These are phyloP conservation scores for Lepidotrigona ventralis DNA, from an alignment of 1,140 invertebrate species.

Conservation along the genomic window DNA sequence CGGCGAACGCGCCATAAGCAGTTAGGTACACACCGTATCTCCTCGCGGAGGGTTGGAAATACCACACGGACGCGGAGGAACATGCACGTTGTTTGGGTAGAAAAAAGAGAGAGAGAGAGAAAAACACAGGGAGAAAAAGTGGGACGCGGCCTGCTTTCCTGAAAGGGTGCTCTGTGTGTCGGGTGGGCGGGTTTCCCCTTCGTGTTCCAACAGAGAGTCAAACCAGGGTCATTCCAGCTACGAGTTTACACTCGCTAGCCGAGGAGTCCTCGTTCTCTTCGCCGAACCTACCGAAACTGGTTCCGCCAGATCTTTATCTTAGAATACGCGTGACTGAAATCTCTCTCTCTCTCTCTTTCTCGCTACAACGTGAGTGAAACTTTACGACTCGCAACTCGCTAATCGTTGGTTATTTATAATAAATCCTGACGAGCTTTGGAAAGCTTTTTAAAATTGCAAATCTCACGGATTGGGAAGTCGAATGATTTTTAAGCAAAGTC, in stretches of 20 bases:
- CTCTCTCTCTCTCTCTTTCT: neutral
- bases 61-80: neutral
- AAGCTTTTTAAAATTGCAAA: too few species aligned
- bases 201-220: conserved; percentile 29
- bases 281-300: neutral
- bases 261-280: neutral
- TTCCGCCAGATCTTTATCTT: neutral
- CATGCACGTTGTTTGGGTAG: conserved; percentile 4
- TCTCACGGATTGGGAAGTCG: too few species aligned
- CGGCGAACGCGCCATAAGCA: neutral
- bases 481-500: too few species aligned
- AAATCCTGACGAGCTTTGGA: neutral
- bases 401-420: neutral
- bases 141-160: conserved; percentile 52
- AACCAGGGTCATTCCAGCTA: conserved; percentile 28
- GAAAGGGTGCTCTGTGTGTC: conserved; percentile 55
- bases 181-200: conserved; percentile 35
- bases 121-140: conserved; percentile 28
- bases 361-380: neutral
- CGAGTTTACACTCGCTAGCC: conserved; percentile 28
- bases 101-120: conserved; percentile 18
- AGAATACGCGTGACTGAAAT: neutral
- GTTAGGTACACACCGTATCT: conserved; percentile 11
- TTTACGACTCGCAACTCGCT: neutral
- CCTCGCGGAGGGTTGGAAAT: neutral